These are phyloP conservation scores for Zaprionus capensis DNA, from an alignment of 1,140 invertebrate genomes.

Conservation along the genomic window DNA sequence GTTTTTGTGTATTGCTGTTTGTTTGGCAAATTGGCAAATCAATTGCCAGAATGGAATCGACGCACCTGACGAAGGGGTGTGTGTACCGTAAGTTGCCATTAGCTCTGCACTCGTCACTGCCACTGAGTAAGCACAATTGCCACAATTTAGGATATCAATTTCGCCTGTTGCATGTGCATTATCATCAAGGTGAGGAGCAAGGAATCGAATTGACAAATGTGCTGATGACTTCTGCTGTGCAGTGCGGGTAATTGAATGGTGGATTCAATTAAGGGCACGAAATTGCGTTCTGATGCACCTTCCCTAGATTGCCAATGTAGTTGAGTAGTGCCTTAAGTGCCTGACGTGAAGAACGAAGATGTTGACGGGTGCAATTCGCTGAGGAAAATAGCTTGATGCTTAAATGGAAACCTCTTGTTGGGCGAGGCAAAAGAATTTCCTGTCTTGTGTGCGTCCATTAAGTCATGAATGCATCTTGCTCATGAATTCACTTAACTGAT, in stretches of 20 bases:
- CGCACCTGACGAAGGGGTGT: slow-evolving; percentile 7
- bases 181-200: not conserved
- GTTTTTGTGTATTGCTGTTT: slow-evolving; percentile 44
- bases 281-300: slow-evolving; percentile 46
- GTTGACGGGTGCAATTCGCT: not conserved
- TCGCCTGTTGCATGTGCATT: slow-evolving; percentile 38
- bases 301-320: slow-evolving; percentile 26
- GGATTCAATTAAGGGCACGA: slow-evolving; percentile 63
- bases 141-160: slow-evolving; percentile 29
- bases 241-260: slow-evolving; percentile 56
- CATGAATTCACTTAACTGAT: not conserved
- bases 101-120: slow-evolving; percentile 5
- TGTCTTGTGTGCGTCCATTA: not conserved
- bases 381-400: not conserved
- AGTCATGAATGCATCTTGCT: not conserved
- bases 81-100: slow-evolving; percentile 16
- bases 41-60: slow-evolving; percentile 50
- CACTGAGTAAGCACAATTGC: slow-evolving; percentile 9
- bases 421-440: not conserved
- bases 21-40: slow-evolving; percentile 69
- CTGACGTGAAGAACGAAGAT: not conserved
- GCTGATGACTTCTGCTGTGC: slow-evolving; percentile 23
- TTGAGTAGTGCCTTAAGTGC: slow-evolving; percentile 2
- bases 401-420: slow-evolving; percentile 1
- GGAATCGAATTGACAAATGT: slow-evolving; percentile 38